Percentiles rank a stretch among this genome's conserved stretches.
These are phyloP conservation scores for Sardina pilchardus DNA, from an alignment of 2,113 vertebrate genomes.

Conservation along the genomic window DNA sequence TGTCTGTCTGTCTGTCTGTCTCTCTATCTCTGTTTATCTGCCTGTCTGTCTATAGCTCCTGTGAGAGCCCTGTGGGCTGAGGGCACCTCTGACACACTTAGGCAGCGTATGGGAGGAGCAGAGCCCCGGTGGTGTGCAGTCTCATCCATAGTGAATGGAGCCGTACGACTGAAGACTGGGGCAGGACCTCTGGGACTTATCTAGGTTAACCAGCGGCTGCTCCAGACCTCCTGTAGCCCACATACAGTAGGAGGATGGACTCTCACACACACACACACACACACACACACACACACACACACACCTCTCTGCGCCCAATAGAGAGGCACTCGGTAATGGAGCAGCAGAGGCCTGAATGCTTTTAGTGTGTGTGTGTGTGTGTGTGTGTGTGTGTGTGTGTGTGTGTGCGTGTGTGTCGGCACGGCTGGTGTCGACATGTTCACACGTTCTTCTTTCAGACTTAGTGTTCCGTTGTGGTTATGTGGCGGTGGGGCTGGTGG, in stretches of 20 bases:
- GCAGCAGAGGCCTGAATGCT: neutral
- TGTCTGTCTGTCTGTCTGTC: no score
- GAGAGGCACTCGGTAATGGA: neutral
- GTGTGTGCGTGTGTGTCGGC: neutral
- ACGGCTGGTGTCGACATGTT: neutral
- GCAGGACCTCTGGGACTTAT: slow-evolving; percentile 13
- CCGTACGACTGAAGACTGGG: slow-evolving; percentile 12
- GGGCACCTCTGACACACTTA: neutral
- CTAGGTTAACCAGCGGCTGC: slow-evolving; percentile 1
- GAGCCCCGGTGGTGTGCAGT: neutral
- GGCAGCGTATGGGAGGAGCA: neutral
- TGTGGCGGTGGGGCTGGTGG: neutral
- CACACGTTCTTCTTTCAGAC: neutral
- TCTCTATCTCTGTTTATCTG: no score
- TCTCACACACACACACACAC: neutral
- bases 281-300: neutral
- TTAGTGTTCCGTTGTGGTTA: neutral
- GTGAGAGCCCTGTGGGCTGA: neutral
- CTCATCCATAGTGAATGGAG: slow-evolving; percentile 15
- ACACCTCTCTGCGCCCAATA: neutral
- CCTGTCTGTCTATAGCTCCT: no score
- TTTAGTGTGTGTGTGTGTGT: neutral
- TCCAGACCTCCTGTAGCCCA: neutral
- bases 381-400: neutral
- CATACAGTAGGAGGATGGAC: neutral